Evolutionary conservation across 2,888 invertebrate species (phyloP).

Genomic region (Diaperis boleti): DNA sequence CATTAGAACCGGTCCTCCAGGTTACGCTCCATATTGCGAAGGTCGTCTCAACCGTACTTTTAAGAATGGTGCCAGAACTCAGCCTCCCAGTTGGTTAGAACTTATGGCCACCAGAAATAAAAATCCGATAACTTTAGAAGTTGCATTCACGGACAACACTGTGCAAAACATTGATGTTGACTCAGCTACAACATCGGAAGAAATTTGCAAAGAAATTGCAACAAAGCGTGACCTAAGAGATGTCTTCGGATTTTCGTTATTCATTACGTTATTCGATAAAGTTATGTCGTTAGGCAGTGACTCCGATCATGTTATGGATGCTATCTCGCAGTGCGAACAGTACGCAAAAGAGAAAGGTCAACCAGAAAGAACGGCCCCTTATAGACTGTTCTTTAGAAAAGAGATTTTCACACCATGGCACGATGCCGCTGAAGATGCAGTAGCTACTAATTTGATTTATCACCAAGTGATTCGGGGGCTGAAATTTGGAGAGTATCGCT

Average conservation of each 20-base stretch:
- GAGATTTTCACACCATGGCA: constrained; percentile 96
- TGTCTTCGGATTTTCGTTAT: constrained; percentile 91
- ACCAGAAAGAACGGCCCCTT: constrained; percentile 86
- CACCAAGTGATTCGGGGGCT: constrained; percentile 89
- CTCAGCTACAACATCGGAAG: constrained; percentile 91
- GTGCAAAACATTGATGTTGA: constrained; percentile 86
- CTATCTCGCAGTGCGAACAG: constrained; percentile 95
- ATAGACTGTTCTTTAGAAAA: constrained; percentile 88
- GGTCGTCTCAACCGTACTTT: constrained; percentile 85
- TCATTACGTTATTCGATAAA: constrained; percentile 91
- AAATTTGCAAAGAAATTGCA: constrained; percentile 85
- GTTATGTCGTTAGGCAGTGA: constrained; percentile 90
- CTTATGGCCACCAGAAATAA: constrained; percentile 87
- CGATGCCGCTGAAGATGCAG: constrained; percentile 82
- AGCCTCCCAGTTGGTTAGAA: constrained; percentile 94
- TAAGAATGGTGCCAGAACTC: constrained; percentile 88
- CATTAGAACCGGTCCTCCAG: constrained; percentile 86
- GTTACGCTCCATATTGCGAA: constrained; percentile 91
- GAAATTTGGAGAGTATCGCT: constrained; percentile 93
- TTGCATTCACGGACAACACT: constrained; percentile 90
- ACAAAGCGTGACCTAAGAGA: constrained; percentile 83
- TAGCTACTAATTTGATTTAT: constrained; percentile 91
- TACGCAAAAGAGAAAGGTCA: constrained; percentile 92
- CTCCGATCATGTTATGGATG: constrained; percentile 94
- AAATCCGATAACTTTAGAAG: constrained; percentile 83